Evolutionary conservation across 2,797 vertebrate genomes (phyloP), one percentile per base, ranked within the genome.

Genomic region (Macrochelys suwanniensis): DNA sequence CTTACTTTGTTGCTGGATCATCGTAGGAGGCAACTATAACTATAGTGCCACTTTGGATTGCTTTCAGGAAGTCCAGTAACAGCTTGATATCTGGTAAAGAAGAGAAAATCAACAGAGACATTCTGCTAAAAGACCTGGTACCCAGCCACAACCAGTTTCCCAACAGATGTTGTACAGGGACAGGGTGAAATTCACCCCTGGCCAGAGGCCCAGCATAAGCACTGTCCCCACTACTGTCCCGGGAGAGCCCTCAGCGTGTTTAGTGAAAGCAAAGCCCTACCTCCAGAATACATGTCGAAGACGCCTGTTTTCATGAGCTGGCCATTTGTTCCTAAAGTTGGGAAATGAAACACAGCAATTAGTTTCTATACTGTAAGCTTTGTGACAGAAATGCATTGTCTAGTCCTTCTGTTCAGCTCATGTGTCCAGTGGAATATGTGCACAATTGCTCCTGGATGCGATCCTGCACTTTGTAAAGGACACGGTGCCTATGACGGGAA

Each of bases 1-100:
- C 98, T 98, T 97, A 99, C 99, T 98, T 99, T 97, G 96, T 96
- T 89, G 98, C 98, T 50, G 98, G 96, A 23, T 99, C 99, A 9
- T 99, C 98, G 0, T 98, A 99, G 33, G 99, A 99, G 82, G 99
- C 99, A 42, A 97, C 92, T 89, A 99, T 94, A 84, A 99, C 96
- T 1, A 99, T 97, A 50, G 85, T 97, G 90, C 98, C 98, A 0
- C 51, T 87, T 59, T 98, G 68, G 86, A 99, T 98, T 3, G 21
- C 61, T 84, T 96, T 98, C 85, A 99, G 97, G 95, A 98, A 99
- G 1, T 59, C 37, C 53, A 98, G 54, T 65, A 99, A 97, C 6
- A 91, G 33, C 1, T 89, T 61, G 50, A 97, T 0, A 2, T 98
- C 98, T 99, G 82, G 26, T 4, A 94, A 61, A 93, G 77, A 91